Evolutionary conservation across 2,888 invertebrate species (phyloP).

Genomic region (Agonum fuliginosum): DNA sequence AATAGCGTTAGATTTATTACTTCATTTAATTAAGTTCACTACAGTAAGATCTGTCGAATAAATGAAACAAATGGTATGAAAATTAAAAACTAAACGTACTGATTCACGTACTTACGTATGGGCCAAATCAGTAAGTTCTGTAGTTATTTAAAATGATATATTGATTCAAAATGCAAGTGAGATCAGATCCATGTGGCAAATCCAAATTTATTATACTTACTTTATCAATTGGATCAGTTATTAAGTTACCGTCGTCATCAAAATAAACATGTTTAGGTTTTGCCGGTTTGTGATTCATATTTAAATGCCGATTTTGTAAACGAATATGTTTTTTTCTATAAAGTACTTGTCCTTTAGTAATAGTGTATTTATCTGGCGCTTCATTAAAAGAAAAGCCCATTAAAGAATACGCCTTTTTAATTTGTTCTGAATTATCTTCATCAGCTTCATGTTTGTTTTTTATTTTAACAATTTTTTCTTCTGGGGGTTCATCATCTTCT

Average conservation of each 20-base stretch:
- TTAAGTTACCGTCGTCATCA: conserved; percentile 80
- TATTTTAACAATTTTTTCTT: conserved; percentile 74
- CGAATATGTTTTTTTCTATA: conserved; percentile 79
- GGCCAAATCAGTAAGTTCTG: too few relatives aligned
- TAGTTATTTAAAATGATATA: too few relatives aligned
- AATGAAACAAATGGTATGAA: too few relatives aligned
- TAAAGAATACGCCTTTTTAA: conserved; percentile 79
- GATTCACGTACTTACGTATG: too few relatives aligned
- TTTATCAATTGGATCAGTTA: conserved; percentile 65
- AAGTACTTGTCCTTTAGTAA: conserved; percentile 76
- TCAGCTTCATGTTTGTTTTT: conserved; percentile 75
- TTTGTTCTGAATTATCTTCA: conserved; percentile 75
- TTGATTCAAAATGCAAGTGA: too few relatives aligned
- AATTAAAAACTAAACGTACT: too few relatives aligned
- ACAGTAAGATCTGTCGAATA: too few relatives aligned
- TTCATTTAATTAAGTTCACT: background rate
- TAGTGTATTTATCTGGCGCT: background rate
- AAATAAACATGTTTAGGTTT: conserved; percentile 78
- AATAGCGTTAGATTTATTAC: conserved; percentile 23
- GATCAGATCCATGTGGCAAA: too few relatives aligned
- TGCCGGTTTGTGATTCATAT: conserved; percentile 70
- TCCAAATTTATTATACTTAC: too few relatives aligned
- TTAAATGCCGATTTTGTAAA: conserved; percentile 75
- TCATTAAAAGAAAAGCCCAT: conserved; percentile 76
- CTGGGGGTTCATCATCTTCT: conserved; percentile 75